A percentile compares a stretch with the other conserved stretches of the same genome.
These are phyloP conservation scores for Drosophila longiperda DNA, from an alignment of 2,888 invertebrate species.

Conservation along the genomic window DNA sequence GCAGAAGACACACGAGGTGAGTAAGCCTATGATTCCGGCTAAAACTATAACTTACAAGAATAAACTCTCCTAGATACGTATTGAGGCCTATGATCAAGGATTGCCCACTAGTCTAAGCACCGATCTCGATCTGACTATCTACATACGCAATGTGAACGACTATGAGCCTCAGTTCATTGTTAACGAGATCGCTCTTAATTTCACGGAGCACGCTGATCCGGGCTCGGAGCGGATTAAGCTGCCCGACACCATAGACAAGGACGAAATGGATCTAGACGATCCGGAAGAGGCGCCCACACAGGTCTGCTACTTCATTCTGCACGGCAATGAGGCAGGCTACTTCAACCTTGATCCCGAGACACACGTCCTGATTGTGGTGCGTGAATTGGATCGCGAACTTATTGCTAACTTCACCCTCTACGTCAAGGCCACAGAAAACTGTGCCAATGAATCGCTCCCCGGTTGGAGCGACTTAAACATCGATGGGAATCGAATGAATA, in stretches of 20 bases:
- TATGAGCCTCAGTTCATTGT: slow-evolving; percentile 94
- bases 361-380: slow-evolving; percentile 86
- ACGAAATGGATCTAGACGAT: slow-evolving; percentile 94
- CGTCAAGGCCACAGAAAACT: slow-evolving; percentile 94
- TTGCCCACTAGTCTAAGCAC: slow-evolving; percentile 94
- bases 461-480: slow-evolving; percentile 56
- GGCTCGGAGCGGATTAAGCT: slow-evolving; percentile 89
- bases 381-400: slow-evolving; percentile 91
- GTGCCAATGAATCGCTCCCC: slow-evolving; percentile 85
- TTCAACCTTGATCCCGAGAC: slow-evolving; percentile 90
- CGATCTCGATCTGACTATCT: slow-evolving; percentile 94
- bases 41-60: not conserved
- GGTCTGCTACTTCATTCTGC: slow-evolving; percentile 97
- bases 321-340: slow-evolving; percentile 90
- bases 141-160: slow-evolving; percentile 95
- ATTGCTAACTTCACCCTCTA: slow-evolving; percentile 89
- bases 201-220: slow-evolving; percentile 88
- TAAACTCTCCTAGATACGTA: slow-evolving; percentile 88
- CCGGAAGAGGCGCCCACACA: slow-evolving; percentile 92
- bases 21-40: slow-evolving; percentile 25
- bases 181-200: slow-evolving; percentile 89
- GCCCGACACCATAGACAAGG: slow-evolving; percentile 93
- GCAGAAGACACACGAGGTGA: slow-evolving; percentile 94
- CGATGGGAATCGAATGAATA: slow-evolving; percentile 24
- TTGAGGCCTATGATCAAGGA: slow-evolving; percentile 96